Percentiles rank a stretch among this genome's conserved stretches.
Evolutionary conservation across 64 coral and sea anemone genomes (phyloP).

Genomic region (Pachyseris speciosa): DNA sequence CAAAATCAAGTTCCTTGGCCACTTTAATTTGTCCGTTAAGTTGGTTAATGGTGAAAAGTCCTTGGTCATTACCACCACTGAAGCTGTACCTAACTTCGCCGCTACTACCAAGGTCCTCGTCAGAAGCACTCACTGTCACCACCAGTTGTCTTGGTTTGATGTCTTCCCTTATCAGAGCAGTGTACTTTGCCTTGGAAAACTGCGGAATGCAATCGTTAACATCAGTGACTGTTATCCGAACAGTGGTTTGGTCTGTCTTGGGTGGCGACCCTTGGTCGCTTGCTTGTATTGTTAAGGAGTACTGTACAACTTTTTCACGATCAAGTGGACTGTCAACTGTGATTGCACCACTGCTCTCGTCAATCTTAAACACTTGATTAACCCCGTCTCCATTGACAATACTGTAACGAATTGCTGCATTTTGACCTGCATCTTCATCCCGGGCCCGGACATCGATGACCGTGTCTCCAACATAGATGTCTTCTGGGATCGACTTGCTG

Average conservation of each 20-base stretch:
- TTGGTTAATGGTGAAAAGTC: slow-evolving; percentile 76
- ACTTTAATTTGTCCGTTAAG: slow-evolving; percentile 85
- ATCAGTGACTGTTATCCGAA: slow-evolving; percentile 78
- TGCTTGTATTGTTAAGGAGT: slow-evolving; percentile 77
- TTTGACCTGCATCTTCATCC: slow-evolving; percentile 62
- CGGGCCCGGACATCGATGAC: slow-evolving; percentile 77
- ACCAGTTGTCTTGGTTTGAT: slow-evolving; percentile 5
- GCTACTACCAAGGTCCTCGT: slow-evolving; percentile 75
- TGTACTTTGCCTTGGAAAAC: slow-evolving; percentile 59
- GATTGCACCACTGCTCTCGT: slow-evolving; percentile 55
- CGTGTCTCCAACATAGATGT: slow-evolving; percentile 61
- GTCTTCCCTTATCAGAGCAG: slow-evolving; percentile 41
- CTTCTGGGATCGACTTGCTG: slow-evolving; percentile 64
- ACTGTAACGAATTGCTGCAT: slow-evolving; percentile 74
- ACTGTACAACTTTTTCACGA: slow-evolving; percentile 60
- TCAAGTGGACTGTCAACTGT: slow-evolving; percentile 71
- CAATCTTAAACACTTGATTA: slow-evolving; percentile 71
- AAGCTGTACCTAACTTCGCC: slow-evolving; percentile 67
- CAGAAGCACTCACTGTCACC: slow-evolving; percentile 62
- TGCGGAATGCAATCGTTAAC: slow-evolving; percentile 85
- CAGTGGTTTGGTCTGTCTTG: slow-evolving; percentile 64
- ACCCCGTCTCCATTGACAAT: slow-evolving; percentile 59
- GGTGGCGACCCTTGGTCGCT: slow-evolving; percentile 75
- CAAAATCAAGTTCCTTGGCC: slow-evolving; percentile 57
- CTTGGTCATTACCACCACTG: slow-evolving; percentile 75